Conservation (phyloP, 2,113 vertebrate genomes). For the Prionailurus viverrinus region DNA sequence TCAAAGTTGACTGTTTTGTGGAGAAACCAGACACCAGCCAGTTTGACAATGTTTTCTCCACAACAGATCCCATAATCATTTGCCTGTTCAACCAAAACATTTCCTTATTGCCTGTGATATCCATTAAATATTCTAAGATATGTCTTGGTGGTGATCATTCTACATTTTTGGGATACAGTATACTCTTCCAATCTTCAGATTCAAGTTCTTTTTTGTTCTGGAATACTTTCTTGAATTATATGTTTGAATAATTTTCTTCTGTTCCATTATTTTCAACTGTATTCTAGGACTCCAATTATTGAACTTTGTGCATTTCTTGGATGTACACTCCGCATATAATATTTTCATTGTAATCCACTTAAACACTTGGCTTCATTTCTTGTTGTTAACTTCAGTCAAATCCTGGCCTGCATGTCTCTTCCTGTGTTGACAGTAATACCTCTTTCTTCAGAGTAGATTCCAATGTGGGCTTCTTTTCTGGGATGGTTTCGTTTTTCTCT, state of each 20-base stretch:
- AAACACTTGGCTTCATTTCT: background rate
- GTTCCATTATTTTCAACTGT: background rate
- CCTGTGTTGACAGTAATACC: background rate
- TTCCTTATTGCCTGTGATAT: background rate
- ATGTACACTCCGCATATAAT: background rate
- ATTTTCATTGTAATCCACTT: background rate
- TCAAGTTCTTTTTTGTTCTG: background rate
- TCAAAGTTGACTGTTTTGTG: background rate
- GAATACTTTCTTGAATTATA: background rate
- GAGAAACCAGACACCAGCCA: background rate
- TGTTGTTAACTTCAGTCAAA: background rate
- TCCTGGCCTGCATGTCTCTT: background rate
- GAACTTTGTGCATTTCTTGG: background rate
- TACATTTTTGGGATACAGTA: background rate
- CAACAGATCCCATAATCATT: background rate
- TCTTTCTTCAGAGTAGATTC: background rate
- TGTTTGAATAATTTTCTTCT: background rate
- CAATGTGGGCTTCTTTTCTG: background rate
- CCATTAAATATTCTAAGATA: conserved; percentile 5
- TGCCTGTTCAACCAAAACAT: background rate
- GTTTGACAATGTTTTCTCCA: background rate
- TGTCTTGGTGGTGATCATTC: background rate
- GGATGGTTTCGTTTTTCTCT: background rate
- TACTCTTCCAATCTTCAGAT: background rate
- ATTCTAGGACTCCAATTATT: background rate